A percentile compares a stretch with the other conserved stretches of the same genome.
These are phyloP conservation scores for Myotis pilosus DNA, from an alignment of 2,797 vertebrate species.

Conservation along the genomic window DNA sequence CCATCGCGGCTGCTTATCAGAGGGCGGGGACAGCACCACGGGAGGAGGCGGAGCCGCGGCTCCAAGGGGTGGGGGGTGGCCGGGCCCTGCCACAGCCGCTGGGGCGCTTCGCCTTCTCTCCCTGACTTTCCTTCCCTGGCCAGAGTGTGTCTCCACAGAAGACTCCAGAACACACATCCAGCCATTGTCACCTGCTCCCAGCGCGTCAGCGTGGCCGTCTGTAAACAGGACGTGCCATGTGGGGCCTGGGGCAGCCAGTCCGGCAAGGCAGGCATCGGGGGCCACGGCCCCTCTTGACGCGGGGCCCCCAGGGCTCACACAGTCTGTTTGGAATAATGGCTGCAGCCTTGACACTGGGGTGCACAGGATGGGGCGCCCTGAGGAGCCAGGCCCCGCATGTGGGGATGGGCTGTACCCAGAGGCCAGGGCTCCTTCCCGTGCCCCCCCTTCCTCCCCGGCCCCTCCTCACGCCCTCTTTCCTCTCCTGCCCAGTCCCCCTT, in stretches of 20 bases:
- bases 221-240: not conserved
- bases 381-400: accelerated
- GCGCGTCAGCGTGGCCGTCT: not conserved
- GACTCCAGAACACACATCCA: conserved; percentile 44
- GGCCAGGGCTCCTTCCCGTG: not conserved
- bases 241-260: not conserved
- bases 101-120: not conserved
- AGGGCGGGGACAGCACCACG: not conserved
- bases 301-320: not conserved
- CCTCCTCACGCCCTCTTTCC: not conserved
- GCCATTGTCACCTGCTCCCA: conserved; percentile 42
- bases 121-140: not conserved
- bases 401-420: too few relatives aligned
- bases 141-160: conserved; percentile 24
- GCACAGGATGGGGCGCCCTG: accelerated
- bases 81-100: not conserved
- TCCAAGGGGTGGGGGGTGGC: not conserved
- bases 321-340: not conserved
- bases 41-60: not conserved
- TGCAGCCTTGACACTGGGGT: not conserved
- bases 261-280: not conserved
- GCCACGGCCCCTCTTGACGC: accelerated
- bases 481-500: not conserved
- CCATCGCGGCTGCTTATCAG: not conserved
- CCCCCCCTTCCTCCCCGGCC: too few relatives aligned